Base-by-base conservation (phyloP, 2,113 vertebrate genomes). In the Notarius quadriscutis region DNA sequence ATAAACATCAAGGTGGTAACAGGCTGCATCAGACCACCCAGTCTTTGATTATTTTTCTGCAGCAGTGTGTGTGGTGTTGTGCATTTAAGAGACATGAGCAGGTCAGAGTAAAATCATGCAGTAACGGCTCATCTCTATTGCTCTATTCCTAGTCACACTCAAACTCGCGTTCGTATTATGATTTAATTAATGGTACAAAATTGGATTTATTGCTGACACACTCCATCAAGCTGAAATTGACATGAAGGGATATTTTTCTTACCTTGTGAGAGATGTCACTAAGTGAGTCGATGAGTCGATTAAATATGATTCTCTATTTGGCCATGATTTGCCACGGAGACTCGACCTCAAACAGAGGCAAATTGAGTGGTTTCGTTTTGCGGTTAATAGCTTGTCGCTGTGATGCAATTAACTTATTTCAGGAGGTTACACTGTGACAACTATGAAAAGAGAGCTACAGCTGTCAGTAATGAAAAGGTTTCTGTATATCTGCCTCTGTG, bases 151-250 rank as follows among this genome's bases (percentile, higher is more conserved):
- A 84, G 58, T 41, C 57, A 81, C 48, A 81, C 65, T 65, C 14
- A 84, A 50, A 85, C 67, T 63, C 30, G 79, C n/a, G 65, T 10
- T 85, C 69, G 87, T 86, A 79, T 88, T 91, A 81, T 85, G 71
- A 86, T 86, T 87, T 86, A 85, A 72, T 78, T 85, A 86, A 72
- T 82, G 74, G 57, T 86, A 82, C 83, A 77, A 91, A 89, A 90
- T 91, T 92, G 90, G 87, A 91, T 92, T 91, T 90, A 88, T 65
- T 83, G 78, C 84, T 88, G 81, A 90, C 84, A 88, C 60, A 80
- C 78, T 90, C 81, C 51, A 63, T 86, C 55, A 86, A 65, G 84
- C 89, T 83, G 77, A 91, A 89, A 91, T 90, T 34, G 84, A 87
- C 86, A 84, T 78, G 80, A 89, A 78, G 75, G 79, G 69, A 87